Base-by-base conservation (phyloP, 2,797 vertebrate genomes). In the Gymnoscopelus braueri region DNA sequence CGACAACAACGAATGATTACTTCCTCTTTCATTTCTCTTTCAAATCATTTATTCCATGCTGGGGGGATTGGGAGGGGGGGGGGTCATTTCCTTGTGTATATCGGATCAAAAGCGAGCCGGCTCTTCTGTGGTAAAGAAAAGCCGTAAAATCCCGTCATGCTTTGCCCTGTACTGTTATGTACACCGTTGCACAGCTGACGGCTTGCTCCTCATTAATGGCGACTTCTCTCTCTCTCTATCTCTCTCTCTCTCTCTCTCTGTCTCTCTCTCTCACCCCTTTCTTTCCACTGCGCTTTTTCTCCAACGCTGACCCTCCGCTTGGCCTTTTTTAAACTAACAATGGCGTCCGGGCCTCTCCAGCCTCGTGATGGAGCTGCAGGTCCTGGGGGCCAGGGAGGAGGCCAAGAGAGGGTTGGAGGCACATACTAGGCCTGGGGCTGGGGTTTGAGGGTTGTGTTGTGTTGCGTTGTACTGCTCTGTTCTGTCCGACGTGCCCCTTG, bases 161-260 rank as follows among this genome's bases (percentile, higher is more conserved):
- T 77, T 70, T 72, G 65, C 69, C 73, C 70, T 63, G 19, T 39
- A 39, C 67, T 82, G 70, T 86, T 91, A 79, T 87, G 75, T 72
- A 84, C 44, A 79, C 79, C 82, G 51, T 32, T 79, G 83, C 63
- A 60, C 74, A 75, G 78, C 68, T 71, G 76, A 89, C 75, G 78
- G 77, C 74, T 81, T 59, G 70, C 74, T 74, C 84, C 88, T 92
- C 89, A 91, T 92, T 93, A 93, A 88, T 74, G 80, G 77, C 55
- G 51, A 63, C 66, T 50, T 32, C 66, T 79, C 77, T 78, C 67
- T 65, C 79, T 77, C 72, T 57, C 71, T 79, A 75, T 78, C 66
- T 64, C 78, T 76, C 72, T 59, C 72, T 32, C 66, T 78, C 77
- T 78, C 1, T 19, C 19, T 19, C 19, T 19, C 19, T n/a, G n/a